phyloP scores from a whole-genome alignment of 2,113 vertebrate species.

The Tympanuchus pallidicinctus region DNA sequence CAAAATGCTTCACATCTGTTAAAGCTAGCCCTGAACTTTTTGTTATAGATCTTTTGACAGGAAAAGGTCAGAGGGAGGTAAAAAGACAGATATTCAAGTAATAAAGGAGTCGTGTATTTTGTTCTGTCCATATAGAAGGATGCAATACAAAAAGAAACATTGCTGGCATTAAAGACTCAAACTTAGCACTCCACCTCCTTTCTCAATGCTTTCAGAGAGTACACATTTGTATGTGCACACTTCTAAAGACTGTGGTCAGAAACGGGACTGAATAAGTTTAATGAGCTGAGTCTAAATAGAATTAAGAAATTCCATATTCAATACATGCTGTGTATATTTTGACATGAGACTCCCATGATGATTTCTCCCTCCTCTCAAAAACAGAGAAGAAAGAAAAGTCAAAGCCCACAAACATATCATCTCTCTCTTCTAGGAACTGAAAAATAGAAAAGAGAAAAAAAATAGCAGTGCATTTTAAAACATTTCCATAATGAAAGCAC shows the following conservation, averaged over 20 bases:
- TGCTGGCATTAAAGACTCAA: not conserved
- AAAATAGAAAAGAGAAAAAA: not conserved
- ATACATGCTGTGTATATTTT: not conserved
- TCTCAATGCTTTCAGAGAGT: not conserved
- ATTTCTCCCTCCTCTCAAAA: not conserved
- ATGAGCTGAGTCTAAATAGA: not conserved
- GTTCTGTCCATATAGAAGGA: not conserved
- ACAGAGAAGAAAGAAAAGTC: not conserved
- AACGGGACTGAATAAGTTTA: not conserved
- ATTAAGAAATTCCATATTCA: not conserved
- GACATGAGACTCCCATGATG: not conserved
- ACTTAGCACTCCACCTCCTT: not conserved
- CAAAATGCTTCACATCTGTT: slow-evolving; percentile 25
- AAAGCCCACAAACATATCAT: not conserved
- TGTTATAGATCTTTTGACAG: not conserved
- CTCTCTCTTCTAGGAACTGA: not conserved
- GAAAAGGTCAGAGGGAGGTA: slow-evolving; percentile 17
- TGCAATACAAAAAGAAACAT: not conserved
- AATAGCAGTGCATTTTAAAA: not conserved
- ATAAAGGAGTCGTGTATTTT: slow-evolving; percentile 32
- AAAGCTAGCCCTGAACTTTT: slow-evolving; percentile 7
- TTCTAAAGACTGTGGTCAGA: not conserved
- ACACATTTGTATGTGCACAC: not conserved
- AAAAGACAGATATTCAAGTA: slow-evolving; percentile 42
- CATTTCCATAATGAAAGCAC: not conserved